phyloP scores from a whole-genome alignment of 2,888 invertebrate genomes.

The Venusia cambrica region DNA sequence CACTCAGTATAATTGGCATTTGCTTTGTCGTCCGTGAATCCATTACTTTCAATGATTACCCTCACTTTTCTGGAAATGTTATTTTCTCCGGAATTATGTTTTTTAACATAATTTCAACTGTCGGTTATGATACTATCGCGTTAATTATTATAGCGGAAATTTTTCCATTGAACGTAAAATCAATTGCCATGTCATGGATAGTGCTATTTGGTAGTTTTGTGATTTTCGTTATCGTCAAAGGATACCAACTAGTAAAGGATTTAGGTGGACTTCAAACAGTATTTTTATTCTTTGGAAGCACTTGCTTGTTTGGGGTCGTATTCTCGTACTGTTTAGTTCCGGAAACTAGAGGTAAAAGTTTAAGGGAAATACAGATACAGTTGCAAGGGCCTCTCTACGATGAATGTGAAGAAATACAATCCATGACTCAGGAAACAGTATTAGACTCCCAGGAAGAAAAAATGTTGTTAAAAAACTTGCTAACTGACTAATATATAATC shows the following conservation, averaged over 20 bases:
- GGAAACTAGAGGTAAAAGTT: slow-evolving; percentile 80
- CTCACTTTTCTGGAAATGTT: slow-evolving; percentile 40
- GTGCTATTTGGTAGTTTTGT: slow-evolving; percentile 61
- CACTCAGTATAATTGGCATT: slow-evolving; percentile 42
- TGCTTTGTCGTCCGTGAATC: slow-evolving; percentile 59
- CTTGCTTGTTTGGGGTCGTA: slow-evolving; percentile 60
- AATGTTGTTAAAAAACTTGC: too few relatives aligned
- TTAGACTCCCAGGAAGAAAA: too few relatives aligned
- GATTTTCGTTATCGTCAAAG: slow-evolving; percentile 68
- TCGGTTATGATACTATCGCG: slow-evolving; percentile 71
- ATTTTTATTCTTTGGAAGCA: slow-evolving; percentile 66
- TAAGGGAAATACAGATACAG: slow-evolving; percentile 76
- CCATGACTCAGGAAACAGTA: not conserved
- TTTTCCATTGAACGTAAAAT: slow-evolving; percentile 79
- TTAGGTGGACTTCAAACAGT: slow-evolving; percentile 66
- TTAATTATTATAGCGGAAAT: slow-evolving; percentile 76
- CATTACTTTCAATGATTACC: slow-evolving; percentile 14
- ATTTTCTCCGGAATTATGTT: slow-evolving; percentile 60
- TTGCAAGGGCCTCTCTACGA: slow-evolving; percentile 57
- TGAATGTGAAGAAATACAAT: slow-evolving; percentile 16
- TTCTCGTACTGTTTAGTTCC: slow-evolving; percentile 69
- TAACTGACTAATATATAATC: too few relatives aligned
- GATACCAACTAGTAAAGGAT: slow-evolving; percentile 70
- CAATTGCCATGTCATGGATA: slow-evolving; percentile 69
- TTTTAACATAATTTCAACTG: slow-evolving; percentile 44